phyloP scores from a whole-genome alignment of 1,140 invertebrate genomes.

The Lerema accius region DNA sequence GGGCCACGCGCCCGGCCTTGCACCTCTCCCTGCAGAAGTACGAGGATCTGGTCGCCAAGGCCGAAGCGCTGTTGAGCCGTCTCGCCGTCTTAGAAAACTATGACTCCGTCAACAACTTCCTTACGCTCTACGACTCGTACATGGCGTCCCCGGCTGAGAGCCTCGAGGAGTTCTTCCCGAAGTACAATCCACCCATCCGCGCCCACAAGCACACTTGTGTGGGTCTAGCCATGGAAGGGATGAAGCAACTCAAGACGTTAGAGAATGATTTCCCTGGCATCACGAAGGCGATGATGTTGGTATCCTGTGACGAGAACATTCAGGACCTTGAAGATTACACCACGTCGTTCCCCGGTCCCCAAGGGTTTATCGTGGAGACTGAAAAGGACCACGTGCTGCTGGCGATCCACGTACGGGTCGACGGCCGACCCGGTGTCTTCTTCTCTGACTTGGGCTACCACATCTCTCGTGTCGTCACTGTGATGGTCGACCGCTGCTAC shows the following conservation, averaged over 20 bases:
- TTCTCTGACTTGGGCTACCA: conserved; percentile 96
- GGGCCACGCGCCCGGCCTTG: conserved; percentile 69
- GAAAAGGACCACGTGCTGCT: conserved; percentile 96
- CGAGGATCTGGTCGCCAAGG: conserved; percentile 90
- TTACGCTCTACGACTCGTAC: conserved; percentile 90
- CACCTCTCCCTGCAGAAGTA: conserved; percentile 87
- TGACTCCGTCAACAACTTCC: conserved; percentile 93
- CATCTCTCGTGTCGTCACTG: conserved; percentile 91
- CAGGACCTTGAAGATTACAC: conserved; percentile 87
- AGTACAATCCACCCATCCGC: conserved; percentile 90
- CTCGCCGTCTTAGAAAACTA: conserved; percentile 92
- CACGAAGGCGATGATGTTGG: conserved; percentile 88
- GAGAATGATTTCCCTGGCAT: conserved; percentile 83
- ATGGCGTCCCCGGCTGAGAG: conserved; percentile 69
- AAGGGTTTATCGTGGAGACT: conserved; percentile 86
- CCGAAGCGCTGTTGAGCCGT: conserved; percentile 91
- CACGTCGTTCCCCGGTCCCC: conserved; percentile 83
- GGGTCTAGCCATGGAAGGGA: conserved; percentile 91
- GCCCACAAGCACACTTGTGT: conserved; percentile 93
- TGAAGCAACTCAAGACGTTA: conserved; percentile 79
- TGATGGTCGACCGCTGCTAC: conserved; percentile 93
- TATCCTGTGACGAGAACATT: conserved; percentile 94
- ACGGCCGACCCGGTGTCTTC: conserved; percentile 88
- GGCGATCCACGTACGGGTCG: conserved; percentile 89
- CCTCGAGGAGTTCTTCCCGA: conserved; percentile 66